Evolutionary conservation across 2,888 invertebrate genomes (phyloP), one percentile per base, ranked within the genome.

Genomic region (Cryptus viduatorius): DNA sequence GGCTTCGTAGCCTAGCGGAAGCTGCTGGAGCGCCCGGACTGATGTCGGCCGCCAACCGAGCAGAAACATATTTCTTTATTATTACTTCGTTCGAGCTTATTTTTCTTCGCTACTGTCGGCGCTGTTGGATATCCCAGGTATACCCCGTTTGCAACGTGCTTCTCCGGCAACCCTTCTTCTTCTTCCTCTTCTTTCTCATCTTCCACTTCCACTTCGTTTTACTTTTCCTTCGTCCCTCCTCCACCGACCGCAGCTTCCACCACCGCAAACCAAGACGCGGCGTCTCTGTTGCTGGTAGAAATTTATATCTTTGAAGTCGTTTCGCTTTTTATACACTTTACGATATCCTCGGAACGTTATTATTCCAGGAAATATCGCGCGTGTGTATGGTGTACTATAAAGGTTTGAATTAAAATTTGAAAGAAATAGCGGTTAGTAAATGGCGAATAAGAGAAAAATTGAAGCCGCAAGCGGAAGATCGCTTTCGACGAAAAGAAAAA

Each of bases 11-110:
- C 71, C 72, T 67, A 56, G 81, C 31, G 56, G 59, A 61, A 44
- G 83, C 44, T 72, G 72, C 73, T 68, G 65, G 65, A 46, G 67
- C 61, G 29, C 75, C 46, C 69, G 87, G 86, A 87, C 86, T 86
- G 84, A 84, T 85, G 87, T 88, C 86, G 88, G 68, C 79, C 86
- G 87, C 90, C 89, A 89, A 90, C 90, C 89, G 92, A 92, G 91
- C 91, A 93, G 92, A 93, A 93, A 93, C 93, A 93, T 93, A 93
- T 93, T 93, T 93, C 93, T 93, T 93, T 93, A 93, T 93, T 93
- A 93, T 93, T 93, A 93, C 92, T 93, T 91, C 90, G 90, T 91
- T 91, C 91, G 89, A 91, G 93, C 92, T 93, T 93, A 93, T 93
- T 93, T 93, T 93, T 93, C 93, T 93, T 92, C 90, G 79, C 79